phyloP scores from a whole-genome alignment of 2,113 vertebrate species.

The Myrmecophaga tridactyla region DNA sequence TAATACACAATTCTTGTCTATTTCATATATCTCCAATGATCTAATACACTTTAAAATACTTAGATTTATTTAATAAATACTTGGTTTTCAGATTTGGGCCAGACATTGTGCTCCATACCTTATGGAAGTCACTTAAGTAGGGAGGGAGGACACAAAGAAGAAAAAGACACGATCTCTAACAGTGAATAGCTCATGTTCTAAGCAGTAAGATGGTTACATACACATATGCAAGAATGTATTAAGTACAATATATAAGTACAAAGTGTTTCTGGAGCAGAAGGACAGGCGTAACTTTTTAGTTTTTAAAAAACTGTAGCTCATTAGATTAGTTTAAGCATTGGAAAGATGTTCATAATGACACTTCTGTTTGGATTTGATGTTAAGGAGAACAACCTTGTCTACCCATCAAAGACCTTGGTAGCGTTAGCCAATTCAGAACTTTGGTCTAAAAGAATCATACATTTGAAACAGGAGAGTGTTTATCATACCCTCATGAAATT shows the following conservation, averaged over 20 bases:
- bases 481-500: not conserved
- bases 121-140: not conserved
- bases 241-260: not conserved
- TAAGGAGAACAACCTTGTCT: not conserved
- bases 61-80: not conserved
- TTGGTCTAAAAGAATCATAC: not conserved
- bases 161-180: not conserved
- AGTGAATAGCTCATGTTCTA: not conserved
- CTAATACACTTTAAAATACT: not conserved
- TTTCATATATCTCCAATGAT: not conserved
- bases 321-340: not conserved
- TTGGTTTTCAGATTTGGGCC: not conserved
- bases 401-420: not conserved
- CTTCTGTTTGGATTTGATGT: not conserved
- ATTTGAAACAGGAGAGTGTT: not conserved
- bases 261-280: not conserved
- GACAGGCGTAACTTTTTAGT: not conserved
- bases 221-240: fast-evolving
- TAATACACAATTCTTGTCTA: not conserved
- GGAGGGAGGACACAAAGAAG: not conserved
- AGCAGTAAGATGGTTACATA: not conserved
- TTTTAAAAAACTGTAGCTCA: not conserved
- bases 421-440: not conserved
- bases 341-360: not conserved
- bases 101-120: not conserved